Percentiles rank a stretch among this genome's conserved stretches.
These are phyloP conservation scores for Peromyscus californicus DNA, from an alignment of 2,113 vertebrate genomes.

Conservation along the genomic window DNA sequence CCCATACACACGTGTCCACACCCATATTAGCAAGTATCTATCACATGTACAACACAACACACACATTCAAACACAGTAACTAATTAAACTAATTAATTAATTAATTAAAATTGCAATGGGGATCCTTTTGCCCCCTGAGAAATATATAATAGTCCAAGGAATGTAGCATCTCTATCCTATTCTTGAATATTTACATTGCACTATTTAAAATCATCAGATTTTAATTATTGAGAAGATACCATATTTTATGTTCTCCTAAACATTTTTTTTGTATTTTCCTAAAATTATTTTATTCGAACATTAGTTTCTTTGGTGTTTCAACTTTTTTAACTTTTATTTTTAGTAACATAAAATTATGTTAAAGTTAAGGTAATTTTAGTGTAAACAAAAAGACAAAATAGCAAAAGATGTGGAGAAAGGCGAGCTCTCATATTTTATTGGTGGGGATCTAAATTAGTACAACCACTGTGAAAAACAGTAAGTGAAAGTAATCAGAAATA, in stretches of 20 bases:
- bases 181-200: neutral
- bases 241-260: neutral
- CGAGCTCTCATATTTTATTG: neutral
- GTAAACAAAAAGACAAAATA: neutral
- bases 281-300: neutral
- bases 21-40: neutral
- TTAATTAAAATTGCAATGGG: neutral
- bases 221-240: neutral
- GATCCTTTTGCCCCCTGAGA: neutral
- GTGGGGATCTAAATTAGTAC: neutral
- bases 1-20: neutral
- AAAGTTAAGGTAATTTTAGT: neutral
- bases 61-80: neutral
- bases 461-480: neutral
- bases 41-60: neutral
- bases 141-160: neutral
- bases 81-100: neutral
- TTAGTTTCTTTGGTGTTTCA: constrained; percentile 10
- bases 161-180: neutral
- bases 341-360: neutral
- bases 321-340: constrained; percentile 30
- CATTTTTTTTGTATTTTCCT: neutral
- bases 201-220: neutral
- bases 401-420: neutral
- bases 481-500: neutral